Base-by-base conservation (phyloP, 2,113 vertebrate species). In the Triplophysa siluroides region DNA sequence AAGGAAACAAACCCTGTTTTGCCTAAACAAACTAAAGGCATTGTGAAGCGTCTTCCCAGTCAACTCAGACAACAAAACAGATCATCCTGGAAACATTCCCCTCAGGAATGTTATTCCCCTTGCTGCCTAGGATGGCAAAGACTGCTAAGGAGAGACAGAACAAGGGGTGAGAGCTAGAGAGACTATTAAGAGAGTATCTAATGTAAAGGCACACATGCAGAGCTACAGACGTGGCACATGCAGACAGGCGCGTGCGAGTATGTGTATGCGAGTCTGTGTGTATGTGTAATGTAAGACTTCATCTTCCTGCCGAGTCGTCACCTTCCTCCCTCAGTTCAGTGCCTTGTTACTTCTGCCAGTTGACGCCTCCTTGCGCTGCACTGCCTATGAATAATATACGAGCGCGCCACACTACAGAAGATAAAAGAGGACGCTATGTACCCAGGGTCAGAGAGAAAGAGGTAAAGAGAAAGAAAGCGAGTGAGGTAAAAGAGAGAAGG, bases 361-460 rank as follows among this genome's bases (percentile, higher is more conserved):
- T 88, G 89, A 90, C 88, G 90, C 88, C 83, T 81, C 88, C 89
- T 89, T 83, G 91, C 84, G 89, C 91, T 83, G 85, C 89, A 87
- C 88, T 76, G 80, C 79, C 90, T 89, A 94, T 94, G 90, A 94
- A 94, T 94, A 93, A 94, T 92, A 94, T 91, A 94, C 83, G 87
- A 93, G 89, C 86, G 84, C 83, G 85, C 90, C 89, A 91, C 91
- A 88, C 91, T 90, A 85, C 85, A 87, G 85, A 90, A 92, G 90
- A 93, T 94, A 91, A 94, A 94, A 94, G 91, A 78, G 50, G 87
- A 82, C 60, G 50, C 82, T 78, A 87, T 87, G 90, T 89, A 89
- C 88, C 84, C 85, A 85, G 87, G 91, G 90, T 90, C 82, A 87
- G 84, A 82, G 71, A 70, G 71, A 79, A 65, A 78, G 68, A 76